Evolutionary conservation across 2,797 vertebrate species (phyloP).

Genomic region (Thaleichthys pacificus): DNA sequence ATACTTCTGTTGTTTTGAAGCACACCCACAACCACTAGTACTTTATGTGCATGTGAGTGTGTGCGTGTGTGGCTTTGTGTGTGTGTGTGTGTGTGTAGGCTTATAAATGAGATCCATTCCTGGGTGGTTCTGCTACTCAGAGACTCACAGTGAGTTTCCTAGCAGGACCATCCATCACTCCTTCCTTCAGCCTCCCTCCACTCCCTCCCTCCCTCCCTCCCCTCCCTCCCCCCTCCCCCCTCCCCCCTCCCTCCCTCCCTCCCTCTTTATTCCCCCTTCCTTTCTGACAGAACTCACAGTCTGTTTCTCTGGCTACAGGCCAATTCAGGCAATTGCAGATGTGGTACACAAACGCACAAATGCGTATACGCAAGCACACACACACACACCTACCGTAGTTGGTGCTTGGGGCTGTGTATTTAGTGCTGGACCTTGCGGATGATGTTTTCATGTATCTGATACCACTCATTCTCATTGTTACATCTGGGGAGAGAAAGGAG

Average conservation of each 20-base stretch:
- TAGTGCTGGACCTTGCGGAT: conserved; percentile 94
- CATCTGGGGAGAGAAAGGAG: conserved; percentile 74
- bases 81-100: background rate
- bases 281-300: background rate
- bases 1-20: too few relatives aligned
- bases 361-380: conserved; percentile 36
- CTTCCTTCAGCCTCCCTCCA: background rate
- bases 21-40: background rate
- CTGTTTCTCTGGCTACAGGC: background rate
- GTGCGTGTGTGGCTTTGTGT: too few relatives aligned
- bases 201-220: too few relatives aligned
- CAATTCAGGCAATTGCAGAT: background rate
- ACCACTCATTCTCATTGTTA: conserved; percentile 95
- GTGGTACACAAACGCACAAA: too few relatives aligned
- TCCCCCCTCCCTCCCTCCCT: too few relatives aligned
- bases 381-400: conserved; percentile 79
- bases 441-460: conserved; percentile 94
- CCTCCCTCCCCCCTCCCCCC: too few relatives aligned
- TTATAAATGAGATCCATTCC: background rate
- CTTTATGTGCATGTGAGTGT: background rate
- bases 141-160: background rate
- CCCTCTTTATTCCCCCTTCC: background rate
- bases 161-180: background rate
- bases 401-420: conserved; percentile 90
- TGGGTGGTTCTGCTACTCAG: background rate